Conservation (phyloP, 2,888 invertebrate species). For the Apodemia zela region DNA sequence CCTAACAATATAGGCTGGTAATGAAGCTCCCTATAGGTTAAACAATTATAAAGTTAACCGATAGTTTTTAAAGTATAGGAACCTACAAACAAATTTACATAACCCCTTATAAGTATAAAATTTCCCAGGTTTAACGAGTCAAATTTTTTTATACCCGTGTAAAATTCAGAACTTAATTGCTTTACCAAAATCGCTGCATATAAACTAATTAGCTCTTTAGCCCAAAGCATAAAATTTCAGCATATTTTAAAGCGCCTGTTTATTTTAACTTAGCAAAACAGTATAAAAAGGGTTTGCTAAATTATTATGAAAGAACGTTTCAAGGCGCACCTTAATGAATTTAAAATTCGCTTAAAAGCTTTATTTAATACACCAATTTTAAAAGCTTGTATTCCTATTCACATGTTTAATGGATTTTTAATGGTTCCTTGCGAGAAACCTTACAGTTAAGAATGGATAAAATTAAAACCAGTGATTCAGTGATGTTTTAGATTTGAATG, state of each 20-base stretch:
- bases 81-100: too few species aligned
- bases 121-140: background rate
- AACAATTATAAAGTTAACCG: too few species aligned
- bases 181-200: background rate
- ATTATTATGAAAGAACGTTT: constrained; percentile 6
- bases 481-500: too few species aligned
- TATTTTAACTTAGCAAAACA: constrained; percentile 15
- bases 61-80: too few species aligned
- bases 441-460: background rate
- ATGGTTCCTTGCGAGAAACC: background rate
- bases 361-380: constrained; percentile 5
- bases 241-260: constrained; percentile 12
- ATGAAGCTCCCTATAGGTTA: too few species aligned
- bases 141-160: background rate
- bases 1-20: too few species aligned
- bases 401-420: background rate
- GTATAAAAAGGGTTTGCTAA: constrained; percentile 3
- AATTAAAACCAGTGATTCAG: background rate
- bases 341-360: constrained; percentile 6
- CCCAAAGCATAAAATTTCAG: constrained; percentile 2
- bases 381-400: constrained; percentile 4
- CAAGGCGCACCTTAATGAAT: constrained; percentile 14
- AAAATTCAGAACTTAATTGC: background rate
- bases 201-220: constrained; percentile 16
- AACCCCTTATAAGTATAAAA: background rate